phyloP scores from a whole-genome alignment of 2,797 vertebrate species.

The Chelon labrosus region DNA sequence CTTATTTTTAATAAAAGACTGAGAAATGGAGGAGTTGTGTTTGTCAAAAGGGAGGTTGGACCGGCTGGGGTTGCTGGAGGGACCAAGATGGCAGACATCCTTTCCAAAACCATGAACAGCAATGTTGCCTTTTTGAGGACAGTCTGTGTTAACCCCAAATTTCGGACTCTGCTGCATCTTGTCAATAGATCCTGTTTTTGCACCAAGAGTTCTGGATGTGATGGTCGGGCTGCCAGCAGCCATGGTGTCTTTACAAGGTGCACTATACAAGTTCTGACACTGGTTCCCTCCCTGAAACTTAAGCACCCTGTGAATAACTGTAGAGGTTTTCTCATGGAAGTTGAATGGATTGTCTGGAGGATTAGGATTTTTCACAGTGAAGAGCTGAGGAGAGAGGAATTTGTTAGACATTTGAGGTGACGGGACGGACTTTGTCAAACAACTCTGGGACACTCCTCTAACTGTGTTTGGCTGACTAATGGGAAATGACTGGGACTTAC shows the following conservation, averaged over 20 bases:
- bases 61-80: conserved; percentile 61
- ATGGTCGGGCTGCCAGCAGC: conserved; percentile 56
- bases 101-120: conserved; percentile 68
- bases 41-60: conserved; percentile 67
- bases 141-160: conserved; percentile 32
- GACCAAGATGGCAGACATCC: conserved; percentile 51
- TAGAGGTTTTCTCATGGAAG: conserved; percentile 77
- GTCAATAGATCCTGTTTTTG: conserved; percentile 62
- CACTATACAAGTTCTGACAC: conserved; percentile 77
- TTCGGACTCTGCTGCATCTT: conserved; percentile 66
- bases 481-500: conserved; percentile 72
- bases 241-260: conserved; percentile 70
- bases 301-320: conserved; percentile 80
- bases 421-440: conserved; percentile 71
- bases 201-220: conserved; percentile 45
- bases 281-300: conserved; percentile 81
- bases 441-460: conserved; percentile 65
- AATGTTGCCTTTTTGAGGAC: conserved; percentile 62
- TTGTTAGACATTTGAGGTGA: conserved; percentile 73
- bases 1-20: conserved; percentile 75
- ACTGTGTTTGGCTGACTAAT: conserved; percentile 66
- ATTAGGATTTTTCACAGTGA: conserved; percentile 72
- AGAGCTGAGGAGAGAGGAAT: conserved; percentile 73
- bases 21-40: conserved; percentile 65
- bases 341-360: conserved; percentile 75